These are phyloP conservation scores for Orientallactaga bullata DNA, from an alignment of 2,113 vertebrate species.

Conservation along the genomic window DNA sequence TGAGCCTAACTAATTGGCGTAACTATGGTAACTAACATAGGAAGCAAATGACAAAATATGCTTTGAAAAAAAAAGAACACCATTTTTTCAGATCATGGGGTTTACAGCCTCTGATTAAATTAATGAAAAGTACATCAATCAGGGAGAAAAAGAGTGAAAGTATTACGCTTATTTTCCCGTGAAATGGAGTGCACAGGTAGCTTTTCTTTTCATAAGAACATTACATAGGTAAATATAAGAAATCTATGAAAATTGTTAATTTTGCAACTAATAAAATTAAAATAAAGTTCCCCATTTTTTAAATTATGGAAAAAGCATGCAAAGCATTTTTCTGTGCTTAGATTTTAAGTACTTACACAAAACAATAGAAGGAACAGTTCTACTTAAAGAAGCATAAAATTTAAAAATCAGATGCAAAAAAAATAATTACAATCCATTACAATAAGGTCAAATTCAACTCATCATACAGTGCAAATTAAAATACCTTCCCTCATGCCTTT, in stretches of 20 bases:
- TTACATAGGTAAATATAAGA: conserved; percentile 28
- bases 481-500: background rate
- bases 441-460: conserved; percentile 57
- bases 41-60: conserved; percentile 53
- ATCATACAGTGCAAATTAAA: conserved; percentile 45
- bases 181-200: conserved; percentile 36
- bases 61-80: background rate
- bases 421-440: conserved; percentile 37
- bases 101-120: conserved; percentile 23
- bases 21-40: conserved; percentile 64
- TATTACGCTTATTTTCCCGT: background rate
- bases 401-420: conserved; percentile 1
- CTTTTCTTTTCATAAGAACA: conserved; percentile 46
- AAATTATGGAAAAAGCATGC: conserved; percentile 30
- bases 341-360: background rate
- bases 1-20: conserved; percentile 51
- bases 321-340: background rate
- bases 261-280: conserved; percentile 44
- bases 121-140: conserved; percentile 17
- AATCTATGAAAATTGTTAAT: conserved; percentile 17
- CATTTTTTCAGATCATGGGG: background rate
- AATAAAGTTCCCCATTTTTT: conserved; percentile 26
- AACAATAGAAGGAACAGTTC: conserved; percentile 3
- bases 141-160: background rate
- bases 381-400: conserved; percentile 27